Conservation (phyloP, 2,797 vertebrate species). For the Trichosurus vulpecula region DNA sequence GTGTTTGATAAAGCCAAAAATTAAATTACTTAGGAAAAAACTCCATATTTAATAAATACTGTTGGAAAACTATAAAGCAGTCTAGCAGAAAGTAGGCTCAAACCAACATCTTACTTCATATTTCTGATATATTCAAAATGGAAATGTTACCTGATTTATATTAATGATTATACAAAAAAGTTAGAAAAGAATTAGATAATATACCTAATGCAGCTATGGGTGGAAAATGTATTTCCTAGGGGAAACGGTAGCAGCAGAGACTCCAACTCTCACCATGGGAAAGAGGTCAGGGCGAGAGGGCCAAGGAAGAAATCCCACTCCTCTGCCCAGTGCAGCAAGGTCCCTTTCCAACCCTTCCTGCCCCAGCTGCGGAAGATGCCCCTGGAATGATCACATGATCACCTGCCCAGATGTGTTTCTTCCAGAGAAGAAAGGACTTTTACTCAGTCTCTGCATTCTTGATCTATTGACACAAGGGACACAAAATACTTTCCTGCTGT, state of each 20-base stretch:
- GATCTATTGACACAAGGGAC: conserved; percentile 83
- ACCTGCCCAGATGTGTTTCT: conserved; percentile 88
- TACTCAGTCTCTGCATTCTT: conserved; percentile 86
- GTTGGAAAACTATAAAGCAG: too few species aligned
- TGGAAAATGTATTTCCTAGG: conserved; percentile 9
- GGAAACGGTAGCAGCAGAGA: conserved; percentile 25
- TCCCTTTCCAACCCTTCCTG: conserved; percentile 48
- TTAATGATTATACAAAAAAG: too few species aligned
- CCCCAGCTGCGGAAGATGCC: conserved; percentile 79
- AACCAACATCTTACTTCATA: too few species aligned
- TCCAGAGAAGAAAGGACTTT: conserved; percentile 85
- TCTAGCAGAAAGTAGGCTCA: too few species aligned
- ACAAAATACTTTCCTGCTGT: conserved; percentile 83
- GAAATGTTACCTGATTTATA: too few species aligned
- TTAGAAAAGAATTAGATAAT: too few species aligned
- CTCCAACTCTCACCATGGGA: not conserved
- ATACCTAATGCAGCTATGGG: too few species aligned
- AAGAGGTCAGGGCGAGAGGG: conserved; percentile 27
- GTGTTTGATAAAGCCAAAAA: too few species aligned
- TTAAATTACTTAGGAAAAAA: too few species aligned
- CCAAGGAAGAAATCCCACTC: conserved; percentile 36
- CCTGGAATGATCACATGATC: conserved; percentile 84
- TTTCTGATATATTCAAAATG: too few species aligned
- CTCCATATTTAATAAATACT: too few species aligned
- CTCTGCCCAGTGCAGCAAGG: conserved; percentile 32